A percentile compares a stretch with the other conserved stretches of the same genome.
phyloP scores from a whole-genome alignment of 2,113 vertebrate genomes.

The Ailuropoda melanoleuca region DNA sequence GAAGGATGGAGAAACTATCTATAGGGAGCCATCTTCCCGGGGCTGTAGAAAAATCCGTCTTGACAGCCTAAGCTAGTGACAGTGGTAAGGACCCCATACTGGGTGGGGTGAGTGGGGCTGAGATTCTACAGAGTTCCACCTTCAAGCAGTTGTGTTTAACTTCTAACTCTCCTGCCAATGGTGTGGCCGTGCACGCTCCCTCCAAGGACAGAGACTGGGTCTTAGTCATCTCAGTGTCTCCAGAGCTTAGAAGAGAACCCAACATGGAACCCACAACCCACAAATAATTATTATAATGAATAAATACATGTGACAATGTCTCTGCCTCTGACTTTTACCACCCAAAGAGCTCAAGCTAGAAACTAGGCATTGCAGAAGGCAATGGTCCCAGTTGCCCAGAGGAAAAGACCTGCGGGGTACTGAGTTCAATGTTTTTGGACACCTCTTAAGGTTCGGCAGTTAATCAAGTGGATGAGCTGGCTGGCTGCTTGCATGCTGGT shows the following conservation, averaged over 20 bases:
- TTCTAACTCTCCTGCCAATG: neutral
- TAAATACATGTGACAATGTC: neutral
- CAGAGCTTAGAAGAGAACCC: neutral
- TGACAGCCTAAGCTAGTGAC: too few species aligned
- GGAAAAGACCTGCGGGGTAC: neutral
- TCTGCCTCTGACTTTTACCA: neutral
- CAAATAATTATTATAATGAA: neutral
- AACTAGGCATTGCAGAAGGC: neutral
- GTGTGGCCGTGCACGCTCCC: rapidly evolving
- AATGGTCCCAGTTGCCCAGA: neutral
- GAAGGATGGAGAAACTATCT: neutral
- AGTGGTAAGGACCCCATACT: neutral
- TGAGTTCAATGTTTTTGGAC: neutral
- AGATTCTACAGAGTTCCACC: neutral
- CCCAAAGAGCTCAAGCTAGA: neutral
- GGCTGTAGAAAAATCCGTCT: neutral
- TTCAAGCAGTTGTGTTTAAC: neutral
- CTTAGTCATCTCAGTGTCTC: neutral
- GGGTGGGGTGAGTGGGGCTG: rapidly evolving
- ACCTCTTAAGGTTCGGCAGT: neutral
- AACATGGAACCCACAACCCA: neutral
- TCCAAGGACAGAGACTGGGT: neutral
- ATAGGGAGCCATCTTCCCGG: neutral
- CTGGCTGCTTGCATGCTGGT: neutral
- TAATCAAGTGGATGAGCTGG: neutral